Conservation (phyloP, 2,113 vertebrate genomes). For the Rhinolophus sinicus region DNA sequence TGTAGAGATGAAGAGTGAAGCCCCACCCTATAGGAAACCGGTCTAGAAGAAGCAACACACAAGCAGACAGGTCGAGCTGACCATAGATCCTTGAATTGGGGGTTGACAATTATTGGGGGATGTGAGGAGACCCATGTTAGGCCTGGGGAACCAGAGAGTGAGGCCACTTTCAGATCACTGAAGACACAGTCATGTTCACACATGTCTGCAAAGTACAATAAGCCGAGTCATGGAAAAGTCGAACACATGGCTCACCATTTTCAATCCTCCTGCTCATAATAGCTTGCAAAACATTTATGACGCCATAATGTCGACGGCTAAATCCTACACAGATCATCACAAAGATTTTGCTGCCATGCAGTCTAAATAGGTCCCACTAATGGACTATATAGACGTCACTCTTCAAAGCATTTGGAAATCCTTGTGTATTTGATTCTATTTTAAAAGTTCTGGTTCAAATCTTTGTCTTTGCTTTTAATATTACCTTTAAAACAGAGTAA, state of each 20-base stretch:
- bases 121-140: neutral
- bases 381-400: neutral
- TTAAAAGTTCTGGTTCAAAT: slow-evolving; percentile 22
- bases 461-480: neutral
- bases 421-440: slow-evolving; percentile 1
- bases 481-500: neutral
- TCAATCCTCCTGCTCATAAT: neutral
- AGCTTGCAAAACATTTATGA: neutral
- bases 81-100: neutral
- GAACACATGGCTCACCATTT: neutral
- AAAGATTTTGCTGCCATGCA: neutral
- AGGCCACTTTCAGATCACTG: neutral
- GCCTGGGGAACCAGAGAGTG: neutral
- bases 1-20: neutral
- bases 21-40: neutral
- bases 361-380: neutral
- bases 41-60: neutral
- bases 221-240: neutral
- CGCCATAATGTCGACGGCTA: neutral
- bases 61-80: too few species aligned
- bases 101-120: neutral
- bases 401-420: neutral
- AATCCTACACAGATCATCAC: neutral
- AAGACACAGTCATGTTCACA: neutral
- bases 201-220: neutral